Evolutionary conservation across 1,140 invertebrate species (phyloP).

Genomic region (Plodia interpunctella): DNA sequence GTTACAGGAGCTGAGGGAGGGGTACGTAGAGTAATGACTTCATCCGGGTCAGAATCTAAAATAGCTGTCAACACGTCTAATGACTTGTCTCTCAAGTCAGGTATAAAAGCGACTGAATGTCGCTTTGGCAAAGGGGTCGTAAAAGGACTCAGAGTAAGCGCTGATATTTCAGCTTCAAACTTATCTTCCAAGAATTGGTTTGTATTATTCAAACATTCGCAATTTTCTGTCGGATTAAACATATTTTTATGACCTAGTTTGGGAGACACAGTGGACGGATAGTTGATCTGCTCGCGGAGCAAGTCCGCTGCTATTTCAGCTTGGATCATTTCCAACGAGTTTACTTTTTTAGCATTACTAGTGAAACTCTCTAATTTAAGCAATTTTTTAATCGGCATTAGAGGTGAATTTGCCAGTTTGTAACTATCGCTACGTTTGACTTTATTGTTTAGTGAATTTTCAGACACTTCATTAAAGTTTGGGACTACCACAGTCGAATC

Average conservation of each 20-base stretch:
- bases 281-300: conserved; percentile 82
- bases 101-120: conserved; percentile 52
- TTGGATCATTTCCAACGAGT: conserved; percentile 78
- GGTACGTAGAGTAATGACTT: conserved; percentile 58
- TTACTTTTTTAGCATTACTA: conserved; percentile 62
- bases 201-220: conserved; percentile 45
- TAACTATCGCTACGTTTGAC: conserved; percentile 92
- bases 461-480: conserved; percentile 26
- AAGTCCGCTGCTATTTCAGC: conserved; percentile 80
- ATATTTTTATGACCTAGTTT: conserved; percentile 51
- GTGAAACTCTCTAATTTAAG: conserved; percentile 70
- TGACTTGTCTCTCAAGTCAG: conserved; percentile 53
- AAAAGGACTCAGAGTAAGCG: conserved; percentile 66
- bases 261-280: conserved; percentile 80
- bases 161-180: conserved; percentile 61
- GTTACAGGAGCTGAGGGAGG: conserved; percentile 58
- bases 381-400: conserved; percentile 78
- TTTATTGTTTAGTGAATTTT: conserved; percentile 58
- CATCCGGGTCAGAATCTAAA: conserved; percentile 71
- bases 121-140: conserved; percentile 62
- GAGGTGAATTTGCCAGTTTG: conserved; percentile 86
- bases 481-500: conserved; percentile 21
- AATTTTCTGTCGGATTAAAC: conserved; percentile 39
- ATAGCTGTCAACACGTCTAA: conserved; percentile 63
- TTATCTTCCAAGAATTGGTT: conserved; percentile 63